Base-by-base conservation (phyloP, 1,140 invertebrate species). In the Bombus superbus region DNA sequence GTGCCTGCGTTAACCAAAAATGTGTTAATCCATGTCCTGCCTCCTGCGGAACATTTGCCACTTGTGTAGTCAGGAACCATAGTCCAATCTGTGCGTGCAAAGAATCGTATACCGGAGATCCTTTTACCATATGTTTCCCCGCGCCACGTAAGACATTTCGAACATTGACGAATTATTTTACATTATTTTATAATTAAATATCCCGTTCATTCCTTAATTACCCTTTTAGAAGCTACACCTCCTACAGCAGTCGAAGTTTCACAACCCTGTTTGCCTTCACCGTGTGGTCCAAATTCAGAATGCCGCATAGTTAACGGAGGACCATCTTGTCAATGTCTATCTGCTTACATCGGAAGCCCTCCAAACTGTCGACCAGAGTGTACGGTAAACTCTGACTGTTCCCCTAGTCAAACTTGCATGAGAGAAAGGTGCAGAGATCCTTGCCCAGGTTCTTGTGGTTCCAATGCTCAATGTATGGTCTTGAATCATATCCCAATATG, bases 401-500 rank as follows among this genome's bases (percentile, higher is more conserved):
- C 95, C 13, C 91, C 89, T 15, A 93, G 95, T 83, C 92, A 92
- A 66, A 95, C 95, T 22, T 96, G 95, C 66, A 79, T 95, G 3
- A 95, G 95, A 71, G 91, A 94, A 40, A 95, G 95, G 90, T 96
- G 96, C 86, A 89, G 92, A 38, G 94, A 98, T 94, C 98, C 98
- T 44, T 98, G 98, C 90, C 95, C 96, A 15, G 97, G 97, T 59
- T 97, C 97, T n/a, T 98, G 97, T 88, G 97, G 97, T 18, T 94
- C 97, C 28, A 96, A 96, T 85, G 97, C 97, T 5, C 94, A 97
- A 47, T 98, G 97, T 89, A 96, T 95, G 79, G 96, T 96, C 0
- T 96, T 97, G 6, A 98, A 98, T 92, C 97, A 98, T 90, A 96
- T 97, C 71, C 97, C 98, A 4, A 96, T 97, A 18, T 98, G 98